phyloP scores from a whole-genome alignment of 2,113 vertebrate genomes.

The Thalassoma bifasciatum region DNA sequence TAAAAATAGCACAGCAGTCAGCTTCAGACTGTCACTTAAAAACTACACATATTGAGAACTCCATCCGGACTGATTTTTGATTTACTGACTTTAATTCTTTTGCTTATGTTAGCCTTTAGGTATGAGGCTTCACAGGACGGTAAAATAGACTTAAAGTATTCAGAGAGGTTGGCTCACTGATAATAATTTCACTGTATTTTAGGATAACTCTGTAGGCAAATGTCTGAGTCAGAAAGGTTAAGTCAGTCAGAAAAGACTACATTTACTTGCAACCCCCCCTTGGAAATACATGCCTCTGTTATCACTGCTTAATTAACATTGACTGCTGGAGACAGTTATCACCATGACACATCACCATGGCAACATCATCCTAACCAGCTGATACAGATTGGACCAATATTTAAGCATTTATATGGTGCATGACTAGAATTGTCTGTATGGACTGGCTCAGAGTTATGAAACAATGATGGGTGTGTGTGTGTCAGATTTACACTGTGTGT shows the following conservation, averaged over 20 bases:
- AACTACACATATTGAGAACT: constrained; percentile 12
- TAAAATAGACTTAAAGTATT: constrained; percentile 1
- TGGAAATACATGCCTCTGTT: constrained; percentile 1
- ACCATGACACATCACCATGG: constrained; percentile 53
- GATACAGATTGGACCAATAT: constrained; percentile 5
- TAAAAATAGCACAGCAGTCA: neutral
- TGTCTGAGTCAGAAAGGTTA: constrained; percentile 1
- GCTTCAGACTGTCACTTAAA: constrained; percentile 12
- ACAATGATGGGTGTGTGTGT: neutral
- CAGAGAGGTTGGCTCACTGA: constrained; percentile 5
- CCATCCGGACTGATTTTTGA: constrained; percentile 15
- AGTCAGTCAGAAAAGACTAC: neutral
- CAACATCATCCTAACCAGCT: constrained; percentile 46
- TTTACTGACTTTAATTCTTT: neutral
- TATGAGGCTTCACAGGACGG: constrained; percentile 26
- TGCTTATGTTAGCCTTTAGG: constrained; percentile 5
- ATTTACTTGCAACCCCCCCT: neutral
- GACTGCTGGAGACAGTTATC: constrained; percentile 45
- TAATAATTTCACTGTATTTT: neutral
- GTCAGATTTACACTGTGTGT: neutral
- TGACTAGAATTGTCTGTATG: constrained; percentile 5
- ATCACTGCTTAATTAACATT: constrained; percentile 39
- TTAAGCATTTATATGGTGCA: constrained; percentile 13
- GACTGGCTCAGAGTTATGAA: no score
- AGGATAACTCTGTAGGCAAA: neutral